Base-by-base conservation (phyloP, 2,797 vertebrate species). In the Enteromius thamalakanensis region DNA sequence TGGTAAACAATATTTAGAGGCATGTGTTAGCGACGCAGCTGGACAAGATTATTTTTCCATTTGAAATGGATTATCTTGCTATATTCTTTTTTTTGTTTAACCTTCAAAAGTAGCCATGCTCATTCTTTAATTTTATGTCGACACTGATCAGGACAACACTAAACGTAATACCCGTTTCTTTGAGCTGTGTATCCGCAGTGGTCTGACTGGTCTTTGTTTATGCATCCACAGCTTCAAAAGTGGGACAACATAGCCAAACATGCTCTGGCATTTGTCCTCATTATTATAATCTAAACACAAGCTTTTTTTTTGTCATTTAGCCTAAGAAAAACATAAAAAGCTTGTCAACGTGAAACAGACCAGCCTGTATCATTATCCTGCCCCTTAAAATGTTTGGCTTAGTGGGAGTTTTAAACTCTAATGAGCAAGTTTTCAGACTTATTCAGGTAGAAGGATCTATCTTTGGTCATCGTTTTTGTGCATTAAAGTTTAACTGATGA, bases 181-280 rank as follows among this genome's bases (percentile, higher is more conserved):
- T 32, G 2, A 71, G 19, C 53, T 64, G 12, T 23, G 45, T 72
- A 4, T 75, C 10, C 2, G 21, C 47, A 29, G 58, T 71, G 37
- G 51, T 53, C 60, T 11, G 60, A 68, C 60, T 75, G 40, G 60
- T 75, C 75, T 75, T 76, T 67, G 14, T 82, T 51, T 29, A 67
- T 74, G 32, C 70, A 76, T 6, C 23, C 32, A 32, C 12, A 81
- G 53, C 26, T n/a, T 62, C 17, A 40, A 55, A 62, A 62, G 29
- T 9, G 6, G n/a, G 60, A 55, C 45, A 64, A 10, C 34, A 67
- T 40, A 53, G 40, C 42, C n/a, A 32, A 23, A 70, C 42, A 34
- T 6, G 34, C 34, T 68, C 55, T 62, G 34, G n/a, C 34, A 32
- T 71, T 75, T 82, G 42, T 75, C 11, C 55, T 65, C 17, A 53